Conservation (phyloP, 2,113 vertebrate species). For the Albula goreensis region DNA sequence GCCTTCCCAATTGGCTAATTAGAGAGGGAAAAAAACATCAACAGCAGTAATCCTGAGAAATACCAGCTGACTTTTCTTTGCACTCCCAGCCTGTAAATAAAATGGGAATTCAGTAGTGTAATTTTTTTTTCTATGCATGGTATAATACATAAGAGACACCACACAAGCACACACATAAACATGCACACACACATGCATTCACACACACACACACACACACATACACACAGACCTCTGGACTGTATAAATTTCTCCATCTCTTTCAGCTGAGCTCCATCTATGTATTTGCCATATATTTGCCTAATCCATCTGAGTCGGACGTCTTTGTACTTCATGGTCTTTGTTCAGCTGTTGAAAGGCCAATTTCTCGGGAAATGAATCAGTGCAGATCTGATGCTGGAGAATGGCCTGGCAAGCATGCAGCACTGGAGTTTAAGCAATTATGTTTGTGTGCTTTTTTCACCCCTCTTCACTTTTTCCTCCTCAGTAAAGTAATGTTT, state of each 20-base stretch:
- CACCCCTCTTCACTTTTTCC: slow-evolving; percentile 51
- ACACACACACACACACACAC: background rate
- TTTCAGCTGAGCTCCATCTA: slow-evolving; percentile 5
- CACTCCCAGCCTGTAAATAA: no score
- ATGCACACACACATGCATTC: background rate
- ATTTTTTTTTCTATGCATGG: no score
- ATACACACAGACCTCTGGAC: background rate
- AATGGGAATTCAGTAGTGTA: no score
- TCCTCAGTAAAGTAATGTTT: slow-evolving; percentile 69
- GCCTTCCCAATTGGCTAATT: no score
- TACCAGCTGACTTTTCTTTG: no score
- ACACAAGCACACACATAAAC: no score
- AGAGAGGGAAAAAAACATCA: no score
- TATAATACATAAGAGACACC: background rate
- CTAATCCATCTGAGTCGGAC: slow-evolving; percentile 31
- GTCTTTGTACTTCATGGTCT: slow-evolving; percentile 30
- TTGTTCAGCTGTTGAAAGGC: slow-evolving; percentile 40
- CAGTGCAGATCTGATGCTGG: slow-evolving; percentile 41
- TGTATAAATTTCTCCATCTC: background rate
- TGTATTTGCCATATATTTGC: slow-evolving; percentile 17
- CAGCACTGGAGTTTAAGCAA: slow-evolving; percentile 51
- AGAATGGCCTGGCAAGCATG: slow-evolving; percentile 46
- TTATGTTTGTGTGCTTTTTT: slow-evolving; percentile 57
- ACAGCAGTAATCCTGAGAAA: no score
- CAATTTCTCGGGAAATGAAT: slow-evolving; percentile 42